A percentile compares a stretch with the other conserved stretches of the same genome.
phyloP scores from a whole-genome alignment of 2,888 invertebrate species.

The Orchesellides sinensis region DNA sequence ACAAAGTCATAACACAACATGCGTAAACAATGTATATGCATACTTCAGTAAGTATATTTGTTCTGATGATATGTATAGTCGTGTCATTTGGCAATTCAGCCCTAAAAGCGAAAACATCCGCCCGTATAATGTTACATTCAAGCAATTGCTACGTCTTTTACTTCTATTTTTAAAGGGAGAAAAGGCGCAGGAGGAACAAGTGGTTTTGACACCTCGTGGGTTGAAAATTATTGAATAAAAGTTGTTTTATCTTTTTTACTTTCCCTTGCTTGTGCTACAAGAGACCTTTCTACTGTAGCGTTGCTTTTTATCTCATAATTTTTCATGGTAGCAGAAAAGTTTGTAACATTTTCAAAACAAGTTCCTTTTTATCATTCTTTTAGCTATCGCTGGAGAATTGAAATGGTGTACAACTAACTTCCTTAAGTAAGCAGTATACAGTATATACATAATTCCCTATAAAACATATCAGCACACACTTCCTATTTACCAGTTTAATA shows the following conservation, averaged over 20 bases:
- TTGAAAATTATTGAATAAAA: background rate
- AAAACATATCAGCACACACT: too few relatives aligned
- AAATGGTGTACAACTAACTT: background rate
- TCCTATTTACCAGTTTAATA: too few relatives aligned
- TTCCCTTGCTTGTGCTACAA: constrained; percentile 7
- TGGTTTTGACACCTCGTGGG: constrained; percentile 42
- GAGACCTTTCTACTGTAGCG: background rate
- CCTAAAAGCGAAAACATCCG: constrained; percentile 13
- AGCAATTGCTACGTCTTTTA: background rate
- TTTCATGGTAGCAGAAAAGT: too few relatives aligned
- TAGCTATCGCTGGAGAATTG: background rate
- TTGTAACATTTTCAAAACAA: background rate
- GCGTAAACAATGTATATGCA: too few relatives aligned
- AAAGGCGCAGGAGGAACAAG: constrained; percentile 14
- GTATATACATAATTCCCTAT: too few relatives aligned
- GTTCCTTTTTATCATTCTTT: background rate
- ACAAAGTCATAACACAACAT: background rate
- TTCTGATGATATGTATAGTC: background rate
- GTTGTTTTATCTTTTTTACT: too few relatives aligned
- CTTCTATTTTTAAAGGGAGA: background rate
- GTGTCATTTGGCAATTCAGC: too few relatives aligned
- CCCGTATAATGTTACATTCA: background rate
- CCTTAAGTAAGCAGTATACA: background rate
- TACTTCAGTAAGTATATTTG: background rate
- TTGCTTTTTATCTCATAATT: background rate